Percentiles rank a stretch among this genome's conserved stretches.
Conservation (phyloP, 2,888 invertebrate species). For the Sialis lutaria region DNA sequence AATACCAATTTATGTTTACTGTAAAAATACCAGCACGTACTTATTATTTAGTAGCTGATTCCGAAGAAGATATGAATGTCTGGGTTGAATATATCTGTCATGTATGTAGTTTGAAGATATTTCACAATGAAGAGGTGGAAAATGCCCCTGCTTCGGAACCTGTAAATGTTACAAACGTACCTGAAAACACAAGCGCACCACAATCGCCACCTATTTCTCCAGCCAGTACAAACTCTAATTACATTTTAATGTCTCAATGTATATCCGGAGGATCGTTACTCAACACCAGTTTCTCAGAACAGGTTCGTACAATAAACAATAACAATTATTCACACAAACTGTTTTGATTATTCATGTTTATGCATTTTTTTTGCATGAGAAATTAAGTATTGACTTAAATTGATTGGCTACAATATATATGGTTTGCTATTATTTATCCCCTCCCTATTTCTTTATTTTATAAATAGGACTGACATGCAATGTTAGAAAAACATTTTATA, state of each 20-base stretch:
- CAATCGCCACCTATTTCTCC: constrained; percentile 32
- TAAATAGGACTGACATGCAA: not conserved
- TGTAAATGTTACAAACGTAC: constrained; percentile 14
- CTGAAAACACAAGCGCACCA: constrained; percentile 29
- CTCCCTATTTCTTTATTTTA: not conserved
- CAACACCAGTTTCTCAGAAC: constrained; percentile 16
- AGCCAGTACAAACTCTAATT: constrained; percentile 53
- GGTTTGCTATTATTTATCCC: not conserved
- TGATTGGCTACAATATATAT: not conserved
- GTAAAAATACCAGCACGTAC: constrained; percentile 76
- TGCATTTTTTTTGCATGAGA: not conserved
- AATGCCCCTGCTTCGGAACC: too few relatives aligned
- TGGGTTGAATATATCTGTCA: constrained; percentile 92
- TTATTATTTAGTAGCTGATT: constrained; percentile 85
- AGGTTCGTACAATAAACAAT: too few relatives aligned
- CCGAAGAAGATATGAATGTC: constrained; percentile 80
- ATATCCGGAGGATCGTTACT: constrained; percentile 55
- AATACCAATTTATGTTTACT: constrained; percentile 74
- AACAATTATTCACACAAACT: too few relatives aligned
- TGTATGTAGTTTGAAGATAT: constrained; percentile 72
- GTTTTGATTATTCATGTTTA: too few relatives aligned
- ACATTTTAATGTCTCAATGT: constrained; percentile 86
- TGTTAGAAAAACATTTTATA: too few relatives aligned
- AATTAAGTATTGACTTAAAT: not conserved
- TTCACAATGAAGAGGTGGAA: constrained; percentile 31